Evolutionary conservation across 2,113 vertebrate species (phyloP).

Genomic region (Eptesicus fuscus): DNA sequence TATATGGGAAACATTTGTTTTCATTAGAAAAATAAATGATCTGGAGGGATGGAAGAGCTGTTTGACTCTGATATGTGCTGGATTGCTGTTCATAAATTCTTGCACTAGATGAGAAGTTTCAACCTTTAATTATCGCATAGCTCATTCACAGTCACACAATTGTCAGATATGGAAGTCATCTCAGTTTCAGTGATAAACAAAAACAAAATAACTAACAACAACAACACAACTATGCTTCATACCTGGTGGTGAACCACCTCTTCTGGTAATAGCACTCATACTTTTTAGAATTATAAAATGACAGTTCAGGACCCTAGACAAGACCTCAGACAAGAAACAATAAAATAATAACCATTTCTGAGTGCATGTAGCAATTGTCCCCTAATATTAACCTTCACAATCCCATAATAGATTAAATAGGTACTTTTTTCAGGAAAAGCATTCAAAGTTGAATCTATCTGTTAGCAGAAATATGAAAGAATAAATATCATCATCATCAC

Average conservation of each 20-base stretch:
- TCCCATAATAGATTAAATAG: not conserved
- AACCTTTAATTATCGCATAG: not conserved
- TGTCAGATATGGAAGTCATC: not conserved
- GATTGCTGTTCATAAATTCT: not conserved
- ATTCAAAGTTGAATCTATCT: not conserved
- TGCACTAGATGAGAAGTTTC: not conserved
- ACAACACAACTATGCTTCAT: not conserved
- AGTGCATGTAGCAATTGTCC: conserved; percentile 38
- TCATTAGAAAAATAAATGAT: not conserved
- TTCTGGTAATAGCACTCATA: not conserved
- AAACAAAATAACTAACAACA: conserved; percentile 19
- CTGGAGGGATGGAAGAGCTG: not conserved
- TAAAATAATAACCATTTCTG: conserved; percentile 49
- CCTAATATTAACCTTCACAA: conserved; percentile 57
- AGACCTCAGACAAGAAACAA: conserved; percentile 35
- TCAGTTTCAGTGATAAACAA: not conserved
- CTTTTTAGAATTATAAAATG: conserved; percentile 41
- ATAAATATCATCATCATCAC: not conserved
- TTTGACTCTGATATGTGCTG: not conserved
- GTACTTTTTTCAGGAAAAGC: conserved; percentile 6
- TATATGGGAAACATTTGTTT: not conserved
- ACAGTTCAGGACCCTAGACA: not conserved
- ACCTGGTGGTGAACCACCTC: not conserved
- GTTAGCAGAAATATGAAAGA: not conserved
- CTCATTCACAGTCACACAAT: not conserved